Evolutionary conservation across 2,113 vertebrate species (phyloP), one percentile per base, ranked within the genome.

Genomic region (Guaruba guarouba): DNA sequence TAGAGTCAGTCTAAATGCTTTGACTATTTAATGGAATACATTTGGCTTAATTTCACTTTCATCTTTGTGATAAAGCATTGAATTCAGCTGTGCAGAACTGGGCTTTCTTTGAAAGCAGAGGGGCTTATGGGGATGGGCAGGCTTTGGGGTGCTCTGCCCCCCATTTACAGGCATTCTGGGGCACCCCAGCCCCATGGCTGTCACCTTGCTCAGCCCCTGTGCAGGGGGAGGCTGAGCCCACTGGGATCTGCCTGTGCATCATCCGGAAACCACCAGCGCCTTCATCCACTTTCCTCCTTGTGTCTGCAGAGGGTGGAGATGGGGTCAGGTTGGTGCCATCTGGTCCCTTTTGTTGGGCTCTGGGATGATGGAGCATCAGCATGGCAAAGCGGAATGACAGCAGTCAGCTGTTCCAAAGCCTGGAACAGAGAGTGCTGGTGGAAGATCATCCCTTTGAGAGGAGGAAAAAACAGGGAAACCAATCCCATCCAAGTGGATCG

Each of bases 41-140:
- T 95, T 95, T 93, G 81, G 86, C 78, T 89, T 94, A 55, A 95
- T 87, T 96, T 92, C 54, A 23, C 81, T 94, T 91, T 95, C 80
- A 89, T 95, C 77, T 88, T 91, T 68, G 89, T 1, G 69, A 82
- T 75, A 68, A 95, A 95, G 78, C 55, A 75, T 13, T 52, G 70
- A 94, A 25, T 24, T 82, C 62, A 3, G 46, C 67, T n/a, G 59
- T 11, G 44, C 84, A 43, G 84, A 82, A 33, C 4, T 16, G 89
- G 49, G 41, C 6, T 82, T 55, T 95, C 88, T 91, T 67, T 86
- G 95, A 64, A 86, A 94, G 93, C 29, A 1, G 63, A 81, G 43
- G 63, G 33, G 57, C 22, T 59, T 23, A 16, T 24, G 5, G 75
- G 35, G 8, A 8, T 0, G 5, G 37, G 31, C 11, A 66, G 31